Evolutionary conservation across 2,888 invertebrate genomes (phyloP).

Genomic region (Agriotes lineatus): DNA sequence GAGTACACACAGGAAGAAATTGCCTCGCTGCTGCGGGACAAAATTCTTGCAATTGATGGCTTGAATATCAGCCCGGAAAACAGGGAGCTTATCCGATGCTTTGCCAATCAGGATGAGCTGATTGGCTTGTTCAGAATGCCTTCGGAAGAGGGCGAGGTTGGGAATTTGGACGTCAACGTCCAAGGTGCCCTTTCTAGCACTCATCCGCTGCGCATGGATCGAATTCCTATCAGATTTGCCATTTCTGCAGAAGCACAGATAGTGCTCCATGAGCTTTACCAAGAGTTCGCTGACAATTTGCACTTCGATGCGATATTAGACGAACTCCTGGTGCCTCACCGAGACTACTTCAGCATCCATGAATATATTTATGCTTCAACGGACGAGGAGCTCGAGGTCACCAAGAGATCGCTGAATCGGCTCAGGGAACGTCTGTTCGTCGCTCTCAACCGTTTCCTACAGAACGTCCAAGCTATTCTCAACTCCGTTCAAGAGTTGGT

Average conservation of each 20-base stretch:
- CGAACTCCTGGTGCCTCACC: no score
- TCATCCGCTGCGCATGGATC: background rate
- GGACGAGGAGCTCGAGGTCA: background rate
- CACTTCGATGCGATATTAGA: background rate
- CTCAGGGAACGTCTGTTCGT: background rate
- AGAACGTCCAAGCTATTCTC: background rate
- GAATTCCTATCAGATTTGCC: background rate
- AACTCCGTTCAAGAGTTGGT: background rate
- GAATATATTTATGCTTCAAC: background rate
- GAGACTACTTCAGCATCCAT: background rate
- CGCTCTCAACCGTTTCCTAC: background rate
- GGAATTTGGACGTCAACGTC: background rate
- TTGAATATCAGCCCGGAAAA: background rate
- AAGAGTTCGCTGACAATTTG: background rate
- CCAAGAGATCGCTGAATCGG: background rate
- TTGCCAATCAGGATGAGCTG: background rate
- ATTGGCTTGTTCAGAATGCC: conserved; percentile 10
- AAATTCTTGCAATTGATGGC: background rate
- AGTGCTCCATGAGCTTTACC: background rate
- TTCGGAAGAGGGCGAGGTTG: background rate
- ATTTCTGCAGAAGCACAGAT: background rate
- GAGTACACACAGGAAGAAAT: background rate
- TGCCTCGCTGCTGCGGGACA: background rate
- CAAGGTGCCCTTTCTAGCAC: background rate
- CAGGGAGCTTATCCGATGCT: background rate